phyloP scores from a whole-genome alignment of 2,888 invertebrate species.

The Steinernema carpocapsae region DNA sequence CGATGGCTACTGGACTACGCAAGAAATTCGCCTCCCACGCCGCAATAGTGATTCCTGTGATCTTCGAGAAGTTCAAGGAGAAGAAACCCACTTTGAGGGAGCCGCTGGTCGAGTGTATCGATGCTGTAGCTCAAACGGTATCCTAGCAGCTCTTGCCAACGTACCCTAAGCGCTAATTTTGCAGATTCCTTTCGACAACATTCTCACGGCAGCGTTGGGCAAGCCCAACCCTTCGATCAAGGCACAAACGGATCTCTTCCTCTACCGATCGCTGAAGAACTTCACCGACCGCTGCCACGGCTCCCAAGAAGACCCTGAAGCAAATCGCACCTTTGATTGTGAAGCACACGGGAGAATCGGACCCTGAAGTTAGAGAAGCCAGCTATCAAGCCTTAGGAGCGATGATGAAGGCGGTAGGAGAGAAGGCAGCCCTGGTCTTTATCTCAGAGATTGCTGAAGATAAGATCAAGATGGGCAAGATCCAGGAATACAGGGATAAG shows the following conservation, averaged over 20 bases:
- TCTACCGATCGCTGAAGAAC: slow-evolving; percentile 76
- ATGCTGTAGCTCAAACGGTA: slow-evolving; percentile 74
- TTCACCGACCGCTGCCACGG: slow-evolving; percentile 68
- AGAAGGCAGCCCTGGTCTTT: slow-evolving; percentile 74
- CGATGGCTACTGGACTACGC: slow-evolving; percentile 84
- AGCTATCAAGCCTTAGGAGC: slow-evolving; percentile 94
- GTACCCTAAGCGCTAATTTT: not conserved
- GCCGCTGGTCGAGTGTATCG: slow-evolving; percentile 85
- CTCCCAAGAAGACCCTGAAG: slow-evolving; percentile 72
- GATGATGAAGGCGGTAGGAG: slow-evolving; percentile 88
- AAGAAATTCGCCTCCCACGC: slow-evolving; percentile 87
- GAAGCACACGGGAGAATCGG: slow-evolving; percentile 72
- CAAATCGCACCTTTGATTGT: slow-evolving; percentile 62
- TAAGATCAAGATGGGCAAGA: slow-evolving; percentile 76
- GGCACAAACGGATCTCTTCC: slow-evolving; percentile 68
- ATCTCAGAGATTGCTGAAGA: slow-evolving; percentile 72
- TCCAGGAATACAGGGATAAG: slow-evolving; percentile 41
- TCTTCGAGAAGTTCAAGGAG: slow-evolving; percentile 87
- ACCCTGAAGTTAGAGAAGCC: slow-evolving; percentile 87
- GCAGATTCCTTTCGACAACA: slow-evolving; percentile 72
- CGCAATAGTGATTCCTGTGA: slow-evolving; percentile 70
- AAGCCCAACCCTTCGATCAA: slow-evolving; percentile 71
- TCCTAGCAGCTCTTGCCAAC: not conserved
- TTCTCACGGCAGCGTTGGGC: slow-evolving; percentile 81
- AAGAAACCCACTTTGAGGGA: slow-evolving; percentile 89